These are phyloP conservation scores for Cheilosia variabilis DNA, from an alignment of 2,888 invertebrate genomes.

Conservation along the genomic window DNA sequence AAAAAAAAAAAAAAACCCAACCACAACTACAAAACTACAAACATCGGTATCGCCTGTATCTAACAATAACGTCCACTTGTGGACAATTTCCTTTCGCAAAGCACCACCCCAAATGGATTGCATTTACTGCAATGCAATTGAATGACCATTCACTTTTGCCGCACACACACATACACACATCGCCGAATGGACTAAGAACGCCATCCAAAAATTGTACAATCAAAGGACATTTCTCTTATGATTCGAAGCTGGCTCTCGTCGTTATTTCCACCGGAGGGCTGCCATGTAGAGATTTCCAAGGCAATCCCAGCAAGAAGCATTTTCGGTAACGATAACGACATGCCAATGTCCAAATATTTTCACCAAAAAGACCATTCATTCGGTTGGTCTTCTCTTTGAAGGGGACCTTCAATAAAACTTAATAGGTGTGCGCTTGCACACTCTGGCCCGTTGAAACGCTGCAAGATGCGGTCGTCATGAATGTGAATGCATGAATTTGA, in stretches of 20 bases:
- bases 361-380: slow-evolving; percentile 38
- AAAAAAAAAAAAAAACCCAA: background rate
- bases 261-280: slow-evolving; percentile 53
- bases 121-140: slow-evolving; percentile 20
- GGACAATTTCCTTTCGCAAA: slow-evolving; percentile 16
- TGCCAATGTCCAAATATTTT: slow-evolving; percentile 55
- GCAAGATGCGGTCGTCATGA: slow-evolving; percentile 43
- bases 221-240: slow-evolving; percentile 68
- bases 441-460: slow-evolving; percentile 5
- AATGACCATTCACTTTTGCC: slow-evolving; percentile 16
- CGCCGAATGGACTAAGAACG: slow-evolving; percentile 22
- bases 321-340: slow-evolving; percentile 47
- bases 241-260: slow-evolving; percentile 63
- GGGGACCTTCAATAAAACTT: slow-evolving; percentile 64
- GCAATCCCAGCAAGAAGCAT: slow-evolving; percentile 42
- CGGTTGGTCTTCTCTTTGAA: background rate
- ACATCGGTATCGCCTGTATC: slow-evolving; percentile 20
- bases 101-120: slow-evolving; percentile 8
- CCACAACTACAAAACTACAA: slow-evolving; percentile 38
- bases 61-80: slow-evolving; percentile 64
- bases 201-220: slow-evolving; percentile 57
- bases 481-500: slow-evolving; percentile 24
- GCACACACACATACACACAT: too few relatives aligned
- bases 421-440: slow-evolving; percentile 54
- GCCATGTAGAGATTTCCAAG: slow-evolving; percentile 15